Evolutionary conservation across 2,888 invertebrate species (phyloP).

Genomic region (Altica lythri): DNA sequence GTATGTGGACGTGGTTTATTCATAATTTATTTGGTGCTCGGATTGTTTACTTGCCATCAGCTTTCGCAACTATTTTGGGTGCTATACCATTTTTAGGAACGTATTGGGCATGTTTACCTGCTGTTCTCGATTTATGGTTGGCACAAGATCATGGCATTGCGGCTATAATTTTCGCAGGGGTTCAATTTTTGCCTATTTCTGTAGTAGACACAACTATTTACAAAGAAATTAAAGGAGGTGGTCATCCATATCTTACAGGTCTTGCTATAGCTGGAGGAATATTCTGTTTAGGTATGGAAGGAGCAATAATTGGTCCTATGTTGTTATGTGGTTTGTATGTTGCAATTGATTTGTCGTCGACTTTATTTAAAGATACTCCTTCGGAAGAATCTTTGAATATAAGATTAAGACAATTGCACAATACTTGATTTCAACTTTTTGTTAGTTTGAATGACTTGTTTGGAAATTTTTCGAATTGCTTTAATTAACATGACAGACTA

Average conservation of each 20-base stretch:
- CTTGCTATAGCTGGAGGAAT: slow-evolving; percentile 97
- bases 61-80: slow-evolving; percentile 88
- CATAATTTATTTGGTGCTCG: slow-evolving; percentile 94
- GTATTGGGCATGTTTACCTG: slow-evolving; percentile 94
- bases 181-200: slow-evolving; percentile 87
- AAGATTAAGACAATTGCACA: slow-evolving; percentile 16
- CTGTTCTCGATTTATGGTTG: slow-evolving; percentile 93
- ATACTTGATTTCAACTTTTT: slow-evolving; percentile 10
- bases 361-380: slow-evolving; percentile 70
- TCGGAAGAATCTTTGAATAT: slow-evolving; percentile 60
- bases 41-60: slow-evolving; percentile 91
- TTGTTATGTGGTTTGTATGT: slow-evolving; percentile 94
- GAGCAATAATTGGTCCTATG: slow-evolving; percentile 95
- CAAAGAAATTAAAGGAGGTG: slow-evolving; percentile 92
- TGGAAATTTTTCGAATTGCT: too few relatives aligned
- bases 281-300: slow-evolving; percentile 95
- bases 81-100: slow-evolving; percentile 96
- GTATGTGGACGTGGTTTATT: slow-evolving; percentile 97
- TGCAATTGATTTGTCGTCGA: slow-evolving; percentile 80
- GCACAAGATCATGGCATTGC: slow-evolving; percentile 83
- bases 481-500: too few relatives aligned
- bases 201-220: slow-evolving; percentile 96
- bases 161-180: slow-evolving; percentile 79
- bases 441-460: too few relatives aligned
- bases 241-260: slow-evolving; percentile 96